Conservation (phyloP, 2,797 vertebrate genomes). For the Halcyon chelicuti region DNA sequence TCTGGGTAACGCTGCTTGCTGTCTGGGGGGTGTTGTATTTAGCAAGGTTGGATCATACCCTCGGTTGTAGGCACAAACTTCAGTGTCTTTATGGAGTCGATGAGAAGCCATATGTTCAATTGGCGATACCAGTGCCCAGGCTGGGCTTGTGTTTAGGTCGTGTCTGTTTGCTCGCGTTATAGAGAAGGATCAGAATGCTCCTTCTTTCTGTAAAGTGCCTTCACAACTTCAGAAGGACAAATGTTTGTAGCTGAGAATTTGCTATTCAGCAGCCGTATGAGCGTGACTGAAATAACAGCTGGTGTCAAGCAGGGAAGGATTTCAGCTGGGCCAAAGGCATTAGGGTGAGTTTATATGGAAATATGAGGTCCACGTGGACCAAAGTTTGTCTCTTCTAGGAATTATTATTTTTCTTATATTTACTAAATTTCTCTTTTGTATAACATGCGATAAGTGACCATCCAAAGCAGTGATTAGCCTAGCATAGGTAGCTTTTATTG, state of each 20-base stretch:
- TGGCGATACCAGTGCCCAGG: rapidly evolving
- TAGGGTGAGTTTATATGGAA: neutral
- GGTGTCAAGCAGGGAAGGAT: neutral
- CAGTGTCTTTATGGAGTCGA: neutral
- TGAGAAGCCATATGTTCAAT: neutral
- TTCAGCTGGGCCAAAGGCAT: neutral
- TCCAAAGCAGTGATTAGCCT: neutral
- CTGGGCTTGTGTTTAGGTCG: neutral
- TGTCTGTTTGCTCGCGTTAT: neutral
- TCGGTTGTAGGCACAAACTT: neutral
- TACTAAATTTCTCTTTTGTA: neutral
- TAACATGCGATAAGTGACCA: rapidly evolving
- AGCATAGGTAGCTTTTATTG: neutral
- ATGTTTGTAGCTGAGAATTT: neutral
- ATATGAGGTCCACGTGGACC: rapidly evolving
- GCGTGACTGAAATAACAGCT: neutral
- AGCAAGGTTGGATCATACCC: neutral
- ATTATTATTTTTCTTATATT: neutral
- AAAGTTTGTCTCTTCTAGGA: neutral
- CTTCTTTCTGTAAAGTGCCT: neutral
- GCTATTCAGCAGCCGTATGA: rapidly evolving
- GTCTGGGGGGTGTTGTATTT: too few species aligned
- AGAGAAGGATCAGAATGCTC: neutral
- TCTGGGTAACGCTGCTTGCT: neutral
- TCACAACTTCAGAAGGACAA: neutral